A percentile compares a stretch with the other conserved stretches of the same genome.
Conservation (phyloP, 1,140 invertebrate species). For the Hyposmocoma kahamanoa region DNA sequence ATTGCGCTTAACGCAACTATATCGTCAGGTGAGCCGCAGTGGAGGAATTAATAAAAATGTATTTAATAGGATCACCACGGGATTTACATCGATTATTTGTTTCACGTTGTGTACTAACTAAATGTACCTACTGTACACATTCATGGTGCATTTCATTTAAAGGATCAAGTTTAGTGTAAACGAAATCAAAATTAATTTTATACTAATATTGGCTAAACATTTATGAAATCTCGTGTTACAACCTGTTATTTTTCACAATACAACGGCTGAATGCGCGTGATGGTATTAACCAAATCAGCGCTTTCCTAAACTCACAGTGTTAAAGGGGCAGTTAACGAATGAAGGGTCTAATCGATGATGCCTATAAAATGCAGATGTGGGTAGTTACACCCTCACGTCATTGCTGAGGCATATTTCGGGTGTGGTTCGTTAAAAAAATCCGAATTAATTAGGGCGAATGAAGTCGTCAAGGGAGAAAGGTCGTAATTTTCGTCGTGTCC, state of each 20-base stretch:
- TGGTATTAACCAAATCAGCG: neutral
- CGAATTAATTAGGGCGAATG: constrained; percentile 21
- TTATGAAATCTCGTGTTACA: too few species aligned
- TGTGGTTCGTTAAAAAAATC: constrained; percentile 19
- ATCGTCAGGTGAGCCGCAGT: constrained; percentile 21
- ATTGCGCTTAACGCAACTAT: constrained; percentile 21
- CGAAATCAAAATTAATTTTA: too few species aligned
- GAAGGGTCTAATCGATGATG: constrained; percentile 2
- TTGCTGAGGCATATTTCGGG: neutral
- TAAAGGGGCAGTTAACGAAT: neutral
- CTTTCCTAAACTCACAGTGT: neutral
- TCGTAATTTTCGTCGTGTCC: constrained; percentile 28
- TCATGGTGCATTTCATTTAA: too few species aligned
- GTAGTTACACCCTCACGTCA: neutral
- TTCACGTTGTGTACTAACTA: too few species aligned
- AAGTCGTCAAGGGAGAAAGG: constrained; percentile 12
- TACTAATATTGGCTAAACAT: too few species aligned
- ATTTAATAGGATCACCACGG: constrained; percentile 15
- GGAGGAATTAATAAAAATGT: constrained; percentile 17
- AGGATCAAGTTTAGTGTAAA: too few species aligned
- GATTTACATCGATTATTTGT: constrained; percentile 7
- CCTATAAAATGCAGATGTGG: constrained; percentile 1
- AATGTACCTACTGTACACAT: too few species aligned
- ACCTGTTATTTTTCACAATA: neutral
- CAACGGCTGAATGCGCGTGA: neutral